These are phyloP conservation scores for Gryllus bimaculatus DNA, from an alignment of 1,140 invertebrate species.

Conservation along the genomic window DNA sequence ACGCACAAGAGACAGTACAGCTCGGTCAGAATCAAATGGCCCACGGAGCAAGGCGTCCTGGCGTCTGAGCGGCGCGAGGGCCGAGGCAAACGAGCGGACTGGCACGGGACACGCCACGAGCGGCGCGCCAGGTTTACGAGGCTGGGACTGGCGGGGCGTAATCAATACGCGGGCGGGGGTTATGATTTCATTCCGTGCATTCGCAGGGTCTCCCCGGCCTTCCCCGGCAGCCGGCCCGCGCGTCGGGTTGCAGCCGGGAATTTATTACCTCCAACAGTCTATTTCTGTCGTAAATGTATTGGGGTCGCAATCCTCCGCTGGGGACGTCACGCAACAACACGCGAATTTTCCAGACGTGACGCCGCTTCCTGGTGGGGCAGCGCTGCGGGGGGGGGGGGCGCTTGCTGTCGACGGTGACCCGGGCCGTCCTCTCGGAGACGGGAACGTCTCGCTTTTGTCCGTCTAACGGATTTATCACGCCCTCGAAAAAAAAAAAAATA, in stretches of 20 bases:
- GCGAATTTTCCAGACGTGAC: not conserved
- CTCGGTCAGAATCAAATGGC: no score
- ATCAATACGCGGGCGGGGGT: not conserved
- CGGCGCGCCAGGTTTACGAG: no score
- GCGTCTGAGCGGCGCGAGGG: no score
- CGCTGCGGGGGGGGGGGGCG: no score
- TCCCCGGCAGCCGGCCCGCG: not conserved
- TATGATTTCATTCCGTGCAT: constrained; percentile 4
- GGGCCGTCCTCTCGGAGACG: no score
- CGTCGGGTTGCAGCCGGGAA: not conserved
- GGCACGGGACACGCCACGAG: no score
- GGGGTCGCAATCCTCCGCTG: not conserved
- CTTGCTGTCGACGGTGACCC: no score
- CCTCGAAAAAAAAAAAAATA: not conserved
- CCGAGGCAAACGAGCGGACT: no score
- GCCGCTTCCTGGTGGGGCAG: not conserved
- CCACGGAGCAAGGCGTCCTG: no score
- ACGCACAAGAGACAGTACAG: no score
- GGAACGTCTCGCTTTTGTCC: not conserved
- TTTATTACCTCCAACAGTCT: not conserved
- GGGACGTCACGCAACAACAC: not conserved
- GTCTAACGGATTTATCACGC: not conserved
- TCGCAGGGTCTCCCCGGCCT: not conserved
- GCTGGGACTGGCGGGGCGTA: not conserved
- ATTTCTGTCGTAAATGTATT: not conserved